Evolutionary conservation across 2,888 invertebrate species (phyloP).

Genomic region (Schizaphis graminum): DNA sequence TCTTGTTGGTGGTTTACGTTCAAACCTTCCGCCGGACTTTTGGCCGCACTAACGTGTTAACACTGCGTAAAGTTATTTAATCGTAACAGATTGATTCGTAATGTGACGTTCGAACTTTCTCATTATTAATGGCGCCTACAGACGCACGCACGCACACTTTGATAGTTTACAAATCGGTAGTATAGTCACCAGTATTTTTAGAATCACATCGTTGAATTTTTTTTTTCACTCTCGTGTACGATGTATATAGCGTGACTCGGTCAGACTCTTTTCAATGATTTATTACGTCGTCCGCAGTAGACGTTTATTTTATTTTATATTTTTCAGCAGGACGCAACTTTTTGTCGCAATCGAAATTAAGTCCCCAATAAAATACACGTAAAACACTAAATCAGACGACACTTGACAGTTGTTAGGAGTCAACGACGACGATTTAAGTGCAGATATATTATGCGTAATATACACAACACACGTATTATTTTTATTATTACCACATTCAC

Average conservation of each 20-base stretch:
- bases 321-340: constrained; percentile 11
- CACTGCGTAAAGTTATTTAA: neutral
- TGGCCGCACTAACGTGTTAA: neutral
- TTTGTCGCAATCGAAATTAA: constrained; percentile 37
- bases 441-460: neutral
- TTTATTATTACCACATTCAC: neutral
- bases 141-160: neutral
- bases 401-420: neutral
- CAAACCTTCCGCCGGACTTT: neutral
- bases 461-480: neutral
- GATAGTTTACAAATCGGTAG: constrained; percentile 26
- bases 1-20: neutral
- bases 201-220: neutral
- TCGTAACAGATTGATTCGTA: neutral
- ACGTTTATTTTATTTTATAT: constrained; percentile 24
- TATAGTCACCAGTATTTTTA: constrained; percentile 43
- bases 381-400: constrained; percentile 28
- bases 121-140: neutral
- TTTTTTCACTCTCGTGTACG: neutral
- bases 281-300: neutral
- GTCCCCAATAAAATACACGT: constrained; percentile 5
- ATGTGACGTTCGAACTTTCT: neutral
- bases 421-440: constrained; percentile 23
- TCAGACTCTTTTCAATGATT: constrained; percentile 37
- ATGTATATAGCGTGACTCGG: constrained; percentile 2